These are phyloP conservation scores for Lepidostoma basale DNA, from an alignment of 1,140 invertebrate genomes.

Conservation along the genomic window DNA sequence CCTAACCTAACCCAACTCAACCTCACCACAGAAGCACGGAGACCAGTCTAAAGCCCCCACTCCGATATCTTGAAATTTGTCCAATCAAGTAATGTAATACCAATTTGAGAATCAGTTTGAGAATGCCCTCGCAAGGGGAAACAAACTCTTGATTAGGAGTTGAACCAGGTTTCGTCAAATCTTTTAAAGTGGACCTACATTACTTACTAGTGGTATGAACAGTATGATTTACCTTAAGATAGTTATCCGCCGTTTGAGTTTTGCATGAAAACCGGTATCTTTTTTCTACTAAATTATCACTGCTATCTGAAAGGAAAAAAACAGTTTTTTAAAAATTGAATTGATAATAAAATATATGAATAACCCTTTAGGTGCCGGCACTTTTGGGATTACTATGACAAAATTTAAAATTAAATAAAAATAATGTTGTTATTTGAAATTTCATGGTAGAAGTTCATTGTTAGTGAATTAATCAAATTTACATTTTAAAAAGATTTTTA, in stretches of 20 bases:
- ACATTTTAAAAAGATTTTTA: too few species aligned
- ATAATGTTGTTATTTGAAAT: too few species aligned
- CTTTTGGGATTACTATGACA: too few species aligned
- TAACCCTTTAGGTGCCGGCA: too few species aligned
- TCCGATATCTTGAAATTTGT: background rate
- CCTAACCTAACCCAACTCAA: too few species aligned
- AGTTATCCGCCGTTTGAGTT: constrained; percentile 72
- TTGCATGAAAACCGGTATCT: constrained; percentile 79
- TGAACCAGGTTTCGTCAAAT: background rate
- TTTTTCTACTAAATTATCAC: constrained; percentile 67
- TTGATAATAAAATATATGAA: too few species aligned
- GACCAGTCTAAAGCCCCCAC: background rate
- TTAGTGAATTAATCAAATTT: too few species aligned
- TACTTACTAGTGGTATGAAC: background rate
- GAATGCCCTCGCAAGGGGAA: too few species aligned
- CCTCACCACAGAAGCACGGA: too few species aligned
- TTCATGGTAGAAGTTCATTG: too few species aligned
- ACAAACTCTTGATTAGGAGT: background rate
- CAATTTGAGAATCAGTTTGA: background rate
- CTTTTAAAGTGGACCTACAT: background rate
- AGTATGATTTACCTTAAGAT: background rate
- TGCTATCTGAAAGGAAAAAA: constrained; percentile 50
- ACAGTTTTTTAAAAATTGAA: too few species aligned
- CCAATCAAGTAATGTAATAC: background rate
- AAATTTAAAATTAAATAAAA: too few species aligned